Percentiles rank a stretch among this genome's conserved stretches.
These are phyloP conservation scores for Calliphora vicina DNA, from an alignment of 1,140 invertebrate genomes.

Conservation along the genomic window DNA sequence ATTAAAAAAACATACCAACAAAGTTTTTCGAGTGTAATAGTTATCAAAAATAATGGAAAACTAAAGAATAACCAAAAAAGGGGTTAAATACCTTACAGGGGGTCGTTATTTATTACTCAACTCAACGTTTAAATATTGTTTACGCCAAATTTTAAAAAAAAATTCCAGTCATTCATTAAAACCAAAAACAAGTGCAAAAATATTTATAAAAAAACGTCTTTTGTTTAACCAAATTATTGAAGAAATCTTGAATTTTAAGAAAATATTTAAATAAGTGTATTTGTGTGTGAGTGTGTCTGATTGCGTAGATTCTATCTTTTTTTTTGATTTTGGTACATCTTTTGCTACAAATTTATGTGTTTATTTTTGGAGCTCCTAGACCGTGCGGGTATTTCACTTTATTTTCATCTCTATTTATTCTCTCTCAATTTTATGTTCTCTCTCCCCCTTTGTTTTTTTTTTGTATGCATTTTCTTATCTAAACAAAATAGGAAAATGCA, in stretches of 20 bases:
- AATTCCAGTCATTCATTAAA: neutral
- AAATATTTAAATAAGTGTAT: neutral
- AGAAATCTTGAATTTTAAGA: neutral
- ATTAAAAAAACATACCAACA: neutral
- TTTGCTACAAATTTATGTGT: slow-evolving; percentile 13
- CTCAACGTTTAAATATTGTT: neutral
- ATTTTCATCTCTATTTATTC: neutral
- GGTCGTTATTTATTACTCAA: neutral
- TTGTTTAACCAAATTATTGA: neutral
- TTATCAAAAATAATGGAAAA: neutral
- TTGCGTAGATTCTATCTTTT: neutral
- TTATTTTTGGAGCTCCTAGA: slow-evolving; percentile 36
- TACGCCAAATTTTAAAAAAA: neutral
- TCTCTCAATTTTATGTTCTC: neutral
- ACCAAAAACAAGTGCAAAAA: neutral
- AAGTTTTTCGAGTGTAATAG: neutral
- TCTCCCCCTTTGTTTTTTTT: neutral
- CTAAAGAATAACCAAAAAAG: neutral
- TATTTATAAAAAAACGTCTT: neutral
- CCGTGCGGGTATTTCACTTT: neutral
- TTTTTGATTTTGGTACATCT: neutral
- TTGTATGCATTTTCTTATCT: neutral
- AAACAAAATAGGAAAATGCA: neutral
- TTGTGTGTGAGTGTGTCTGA: neutral
- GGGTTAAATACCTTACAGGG: neutral